Percentiles rank a stretch among this genome's conserved stretches.
Conservation (phyloP, 2,113 vertebrate genomes). For the Rhinopithecus roxellana region DNA sequence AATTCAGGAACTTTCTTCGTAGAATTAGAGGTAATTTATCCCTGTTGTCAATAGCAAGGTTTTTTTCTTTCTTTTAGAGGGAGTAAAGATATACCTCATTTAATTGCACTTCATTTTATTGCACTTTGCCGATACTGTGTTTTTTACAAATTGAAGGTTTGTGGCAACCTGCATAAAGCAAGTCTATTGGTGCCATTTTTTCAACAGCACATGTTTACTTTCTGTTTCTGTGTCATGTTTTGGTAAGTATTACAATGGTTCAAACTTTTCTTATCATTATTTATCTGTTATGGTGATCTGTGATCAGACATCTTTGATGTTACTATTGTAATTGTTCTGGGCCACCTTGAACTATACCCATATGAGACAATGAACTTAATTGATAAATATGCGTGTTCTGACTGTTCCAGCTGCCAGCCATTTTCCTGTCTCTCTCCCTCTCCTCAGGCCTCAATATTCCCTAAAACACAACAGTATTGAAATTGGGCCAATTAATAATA, state of each 20-base stretch:
- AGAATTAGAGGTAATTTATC: background rate
- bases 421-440: background rate
- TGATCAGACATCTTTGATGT: background rate
- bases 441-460: background rate
- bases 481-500: background rate
- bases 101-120: background rate
- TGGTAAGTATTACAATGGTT: background rate
- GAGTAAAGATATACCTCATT: background rate
- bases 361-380: background rate
- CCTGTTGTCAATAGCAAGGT: background rate
- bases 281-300: background rate
- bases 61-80: background rate
- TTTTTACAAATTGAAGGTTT: background rate
- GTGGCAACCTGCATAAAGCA: background rate
- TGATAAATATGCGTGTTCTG: background rate
- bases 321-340: background rate
- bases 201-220: background rate
- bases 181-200: background rate
- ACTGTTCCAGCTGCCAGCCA: background rate
- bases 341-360: background rate
- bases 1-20: constrained; percentile 35
- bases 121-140: background rate
- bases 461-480: background rate
- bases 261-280: background rate
- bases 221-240: background rate